Percentiles rank a stretch among this genome's conserved stretches.
Evolutionary conservation across 2,797 vertebrate species (phyloP).

Genomic region (Tokudaia tokunoshimensis): DNA sequence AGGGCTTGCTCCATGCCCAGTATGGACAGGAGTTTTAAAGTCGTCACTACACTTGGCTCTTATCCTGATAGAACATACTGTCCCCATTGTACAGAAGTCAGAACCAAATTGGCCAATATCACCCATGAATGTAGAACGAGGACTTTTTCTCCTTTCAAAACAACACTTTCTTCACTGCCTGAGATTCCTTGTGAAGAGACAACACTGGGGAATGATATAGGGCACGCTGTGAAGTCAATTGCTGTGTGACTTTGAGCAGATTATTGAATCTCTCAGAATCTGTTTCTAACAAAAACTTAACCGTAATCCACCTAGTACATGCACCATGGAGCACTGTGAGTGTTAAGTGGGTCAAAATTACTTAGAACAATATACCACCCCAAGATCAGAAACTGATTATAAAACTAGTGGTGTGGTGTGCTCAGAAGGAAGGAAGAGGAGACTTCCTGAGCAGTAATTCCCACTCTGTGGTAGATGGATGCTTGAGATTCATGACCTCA

Average conservation of each 20-base stretch:
- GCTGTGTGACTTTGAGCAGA: neutral
- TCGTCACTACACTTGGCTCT: neutral
- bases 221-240: neutral
- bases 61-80: no score
- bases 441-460: neutral
- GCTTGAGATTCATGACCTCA: neutral
- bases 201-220: no score
- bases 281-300: neutral
- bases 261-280: neutral
- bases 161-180: neutral
- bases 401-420: neutral
- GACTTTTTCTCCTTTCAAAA: constrained; percentile 32
- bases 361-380: neutral
- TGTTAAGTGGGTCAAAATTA: neutral
- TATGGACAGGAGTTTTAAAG: neutral
- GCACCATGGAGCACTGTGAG: neutral
- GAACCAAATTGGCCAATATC: neutral
- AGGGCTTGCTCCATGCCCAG: neutral
- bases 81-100: neutral
- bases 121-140: neutral
- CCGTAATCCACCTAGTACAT: neutral
- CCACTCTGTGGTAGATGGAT: neutral
- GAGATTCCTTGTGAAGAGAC: neutral
- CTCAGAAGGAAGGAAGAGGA: neutral
- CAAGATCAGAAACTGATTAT: neutral